Evolutionary conservation across 2,113 vertebrate species (phyloP), one percentile per base, ranked within the genome.

Genomic region (Leptobrachium ailaonicum): DNA sequence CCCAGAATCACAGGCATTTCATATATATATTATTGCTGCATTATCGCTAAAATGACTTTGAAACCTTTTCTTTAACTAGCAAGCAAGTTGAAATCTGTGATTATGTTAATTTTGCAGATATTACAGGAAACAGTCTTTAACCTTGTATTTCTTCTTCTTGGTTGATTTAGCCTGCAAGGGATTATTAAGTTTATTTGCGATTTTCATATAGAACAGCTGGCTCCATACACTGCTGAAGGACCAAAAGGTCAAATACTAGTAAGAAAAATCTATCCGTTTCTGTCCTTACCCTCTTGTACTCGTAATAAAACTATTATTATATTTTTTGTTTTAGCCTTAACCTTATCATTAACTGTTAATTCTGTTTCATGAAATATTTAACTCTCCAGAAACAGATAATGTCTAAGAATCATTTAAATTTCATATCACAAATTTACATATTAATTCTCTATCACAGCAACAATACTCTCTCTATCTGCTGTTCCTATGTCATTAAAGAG

Each of bases 131-230:
- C 64, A 62, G 12, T 69, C 42, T 20, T 81, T 81, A 81, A 81
- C 79, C 79, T 81, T 80, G 78, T 20, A 72, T 60, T 67, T 67
- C 71, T 74, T 81, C 53, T 69, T 75, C 44, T 66, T 47, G 64
- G 64, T 41, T 75, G 54, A 75, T 81, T 81, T 75, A 75, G 50
- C n/a, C 9, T 14, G 42, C 75, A 62, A 58, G 45, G 71, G 50
- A 72, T 73, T 68, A 80, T 80, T 81, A 20, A 58, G 14, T 68
- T 45, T 81, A 60, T 63, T 67, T 69, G 44, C 47, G n/a, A 68
- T 62, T 60, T 80, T 73, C 66, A 47, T 73, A 3, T 60, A 50
- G n/a, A 75, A 45, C 72, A 75, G 53, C 66, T 81, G 79, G 53
- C 32, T 81, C 42, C 6, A 44, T 12, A 81, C 10, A 47, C 66